Base-by-base conservation (phyloP, 2,113 vertebrate genomes). In the Gallinago undulata region DNA sequence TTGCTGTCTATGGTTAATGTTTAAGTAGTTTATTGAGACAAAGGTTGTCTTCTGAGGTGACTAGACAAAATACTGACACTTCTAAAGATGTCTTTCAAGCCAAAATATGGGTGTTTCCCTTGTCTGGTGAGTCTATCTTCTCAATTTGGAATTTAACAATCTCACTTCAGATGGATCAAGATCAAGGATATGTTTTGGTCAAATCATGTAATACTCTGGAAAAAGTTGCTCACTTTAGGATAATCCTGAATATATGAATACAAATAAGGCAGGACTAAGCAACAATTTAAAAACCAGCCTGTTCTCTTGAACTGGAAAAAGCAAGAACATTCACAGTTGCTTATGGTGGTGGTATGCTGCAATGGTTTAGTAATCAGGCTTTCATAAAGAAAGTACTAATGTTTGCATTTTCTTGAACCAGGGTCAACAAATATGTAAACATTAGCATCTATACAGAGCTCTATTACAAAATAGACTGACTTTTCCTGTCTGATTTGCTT, bases 401-500 rank as follows among this genome's bases (percentile, higher is more conserved):
- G 11, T 33, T 73, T 16, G 24, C 62, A 67, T 94, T 94, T 94
- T 82, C 43, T 10, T 83, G 35, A 86, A 53, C 13, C 33, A 70
- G 35, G 85, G 22, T 82, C 56, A 94, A 96, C 60, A 91, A 67
- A 62, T 51, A 62, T 28, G 48, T 89, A 63, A 93, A 89, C 45
- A 63, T 72, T 89, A 84, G 30, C 59, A 75, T 91, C 53, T 96
- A 7, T 64, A 30, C 48, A 59, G 18, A 74, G 9, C 43, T 90
- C 45, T 51, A 9, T 70, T 79, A n/a, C 21, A 59, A 35, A 64
- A 51, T 12, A 57, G 31, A 89, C 73, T 10, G 23, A 60, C 84
- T 93, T 93, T 69, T 85, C 56, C 56, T 74, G 43, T 74, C 35
- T 75, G 74, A 83, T 95, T 87, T 95, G 30, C 53, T 68, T 94